A percentile compares a stretch with the other conserved stretches of the same genome.
Conservation (phyloP, 2,113 vertebrate genomes). For the Takifugu flavidus region DNA sequence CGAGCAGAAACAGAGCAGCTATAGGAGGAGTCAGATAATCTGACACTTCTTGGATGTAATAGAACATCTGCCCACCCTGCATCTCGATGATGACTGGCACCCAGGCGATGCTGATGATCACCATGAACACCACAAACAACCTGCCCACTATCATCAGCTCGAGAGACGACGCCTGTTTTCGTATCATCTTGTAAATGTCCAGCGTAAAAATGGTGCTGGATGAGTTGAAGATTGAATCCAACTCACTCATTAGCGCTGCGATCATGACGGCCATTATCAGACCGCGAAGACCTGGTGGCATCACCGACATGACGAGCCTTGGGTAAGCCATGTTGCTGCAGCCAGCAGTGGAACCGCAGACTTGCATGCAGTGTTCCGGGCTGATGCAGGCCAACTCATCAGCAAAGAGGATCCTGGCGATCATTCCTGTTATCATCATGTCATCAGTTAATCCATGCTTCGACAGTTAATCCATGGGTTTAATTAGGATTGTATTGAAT, state of each 20-base stretch:
- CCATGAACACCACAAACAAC: slow-evolving; percentile 91
- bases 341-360: slow-evolving; percentile 86
- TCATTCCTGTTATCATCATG: slow-evolving; percentile 81
- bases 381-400: slow-evolving; percentile 90
- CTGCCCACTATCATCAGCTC: slow-evolving; percentile 90
- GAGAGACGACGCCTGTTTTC: slow-evolving; percentile 78
- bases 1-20: slow-evolving; percentile 89
- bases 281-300: slow-evolving; percentile 89
- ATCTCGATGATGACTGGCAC: slow-evolving; percentile 93
- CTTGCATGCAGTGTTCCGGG: slow-evolving; percentile 88
- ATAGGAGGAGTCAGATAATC: slow-evolving; percentile 92
- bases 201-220: slow-evolving; percentile 95
- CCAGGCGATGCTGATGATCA: slow-evolving; percentile 92
- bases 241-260: slow-evolving; percentile 93
- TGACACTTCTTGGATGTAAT: slow-evolving; percentile 92
- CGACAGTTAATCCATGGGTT: too few relatives aligned
- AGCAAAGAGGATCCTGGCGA: slow-evolving; percentile 87
- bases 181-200: slow-evolving; percentile 91
- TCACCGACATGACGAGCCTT: slow-evolving; percentile 87
- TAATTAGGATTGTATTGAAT: too few relatives aligned
- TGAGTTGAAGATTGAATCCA: slow-evolving; percentile 97
- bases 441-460: too few relatives aligned
- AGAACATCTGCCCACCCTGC: slow-evolving; percentile 97
- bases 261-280: slow-evolving; percentile 98
- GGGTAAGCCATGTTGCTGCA: slow-evolving; percentile 96